Conservation (phyloP, 2,888 invertebrate genomes). For the Protodeltote pygarga region DNA sequence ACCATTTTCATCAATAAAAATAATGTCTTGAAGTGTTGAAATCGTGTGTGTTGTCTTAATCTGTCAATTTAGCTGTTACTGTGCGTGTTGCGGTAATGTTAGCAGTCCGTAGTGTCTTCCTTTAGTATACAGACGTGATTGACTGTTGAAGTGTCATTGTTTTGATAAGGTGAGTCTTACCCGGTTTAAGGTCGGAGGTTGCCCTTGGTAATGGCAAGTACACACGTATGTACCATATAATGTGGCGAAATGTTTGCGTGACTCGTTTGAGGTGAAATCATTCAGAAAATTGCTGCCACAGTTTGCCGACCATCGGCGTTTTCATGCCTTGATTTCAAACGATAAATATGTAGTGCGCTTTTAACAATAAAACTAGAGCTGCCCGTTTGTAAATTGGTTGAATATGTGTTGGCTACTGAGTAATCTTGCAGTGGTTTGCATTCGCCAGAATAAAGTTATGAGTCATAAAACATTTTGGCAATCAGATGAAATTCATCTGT, state of each 20-base stretch:
- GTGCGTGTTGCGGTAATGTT: conserved; percentile 59
- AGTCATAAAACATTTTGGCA: conserved; percentile 33
- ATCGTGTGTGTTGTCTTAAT: conserved; percentile 60
- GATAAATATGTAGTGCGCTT: conserved; percentile 24
- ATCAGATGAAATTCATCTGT: conserved; percentile 27
- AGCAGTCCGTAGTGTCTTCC: conserved; percentile 77
- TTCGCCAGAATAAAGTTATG: conserved; percentile 24
- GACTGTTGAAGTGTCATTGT: conserved; percentile 61
- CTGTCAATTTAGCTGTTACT: conserved; percentile 73
- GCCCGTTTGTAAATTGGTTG: conserved; percentile 21
- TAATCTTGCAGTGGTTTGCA: conserved; percentile 10
- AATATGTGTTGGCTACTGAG: conserved; percentile 17
- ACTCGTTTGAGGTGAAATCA: conserved; percentile 57
- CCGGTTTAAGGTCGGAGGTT: conserved; percentile 72
- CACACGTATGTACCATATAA: conserved; percentile 48
- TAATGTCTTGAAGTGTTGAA: conserved; percentile 59
- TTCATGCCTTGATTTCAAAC: conserved; percentile 31
- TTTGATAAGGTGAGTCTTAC: conserved; percentile 79
- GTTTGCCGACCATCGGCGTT: conserved; percentile 26
- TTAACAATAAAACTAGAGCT: conserved; percentile 23
- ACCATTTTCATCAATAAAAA: conserved; percentile 77
- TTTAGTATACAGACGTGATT: conserved; percentile 66
- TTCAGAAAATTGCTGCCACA: conserved; percentile 64
- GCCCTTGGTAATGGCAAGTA: conserved; percentile 70
- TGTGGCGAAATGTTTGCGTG: conserved; percentile 72